These are phyloP conservation scores for Drosophila mercatorum DNA, from an alignment of 2,888 invertebrate genomes.

Conservation along the genomic window DNA sequence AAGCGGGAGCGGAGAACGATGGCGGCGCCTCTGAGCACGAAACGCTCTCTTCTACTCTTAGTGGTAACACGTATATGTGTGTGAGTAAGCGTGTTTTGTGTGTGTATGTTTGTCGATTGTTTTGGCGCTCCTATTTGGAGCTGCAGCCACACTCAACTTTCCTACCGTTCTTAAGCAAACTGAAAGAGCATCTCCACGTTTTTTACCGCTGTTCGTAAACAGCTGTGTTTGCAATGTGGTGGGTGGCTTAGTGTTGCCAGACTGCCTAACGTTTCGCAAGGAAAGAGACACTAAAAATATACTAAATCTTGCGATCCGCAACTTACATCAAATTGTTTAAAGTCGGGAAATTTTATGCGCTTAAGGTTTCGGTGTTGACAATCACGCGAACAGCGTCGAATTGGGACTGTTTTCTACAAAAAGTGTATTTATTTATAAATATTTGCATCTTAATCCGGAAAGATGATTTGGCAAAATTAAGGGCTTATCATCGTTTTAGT, in stretches of 20 bases:
- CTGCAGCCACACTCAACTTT: constrained; percentile 25
- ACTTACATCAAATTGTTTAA: constrained; percentile 30
- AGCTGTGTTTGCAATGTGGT: constrained; percentile 46
- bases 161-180: constrained; percentile 24
- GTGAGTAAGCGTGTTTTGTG: background rate
- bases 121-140: constrained; percentile 38
- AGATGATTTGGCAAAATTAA: constrained; percentile 33
- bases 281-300: constrained; percentile 3
- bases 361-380: constrained; percentile 23
- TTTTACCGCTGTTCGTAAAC: constrained; percentile 43
- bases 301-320: constrained; percentile 7
- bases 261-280: background rate
- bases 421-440: constrained; percentile 67
- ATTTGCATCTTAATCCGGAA: constrained; percentile 36
- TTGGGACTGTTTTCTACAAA: constrained; percentile 41
- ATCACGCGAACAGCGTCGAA: constrained; percentile 26
- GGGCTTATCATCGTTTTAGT: constrained; percentile 30
- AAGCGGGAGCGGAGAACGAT: constrained; percentile 19
- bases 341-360: constrained; percentile 2
- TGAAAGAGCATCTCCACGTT: constrained; percentile 52
- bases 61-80: background rate
- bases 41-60: constrained; percentile 11
- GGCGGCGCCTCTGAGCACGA: constrained; percentile 22
- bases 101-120: background rate
- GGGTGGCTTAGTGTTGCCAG: constrained; percentile 51